Percentiles rank a stretch among this genome's conserved stretches.
Conservation (phyloP, 2,797 vertebrate genomes). For the Scleropages formosus region DNA sequence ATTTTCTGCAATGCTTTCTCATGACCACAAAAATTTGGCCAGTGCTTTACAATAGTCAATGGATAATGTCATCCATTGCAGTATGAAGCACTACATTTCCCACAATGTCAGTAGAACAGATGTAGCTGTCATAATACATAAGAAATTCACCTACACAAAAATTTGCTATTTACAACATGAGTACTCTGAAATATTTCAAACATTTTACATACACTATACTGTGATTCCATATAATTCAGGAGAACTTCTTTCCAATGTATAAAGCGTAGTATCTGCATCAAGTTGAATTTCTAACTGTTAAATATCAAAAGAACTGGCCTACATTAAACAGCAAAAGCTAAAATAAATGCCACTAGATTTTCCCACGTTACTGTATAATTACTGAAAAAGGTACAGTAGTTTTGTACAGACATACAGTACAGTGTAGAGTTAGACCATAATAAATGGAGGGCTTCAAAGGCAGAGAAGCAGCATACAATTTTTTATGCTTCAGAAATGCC, state of each 20-base stretch:
- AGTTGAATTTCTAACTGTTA: neutral
- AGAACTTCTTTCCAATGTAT: too few species aligned
- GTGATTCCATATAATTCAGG: neutral
- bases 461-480: neutral
- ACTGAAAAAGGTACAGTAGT: too few species aligned
- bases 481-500: neutral
- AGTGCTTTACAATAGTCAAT: neutral
- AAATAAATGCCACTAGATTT: too few species aligned
- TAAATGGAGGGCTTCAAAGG: neutral
- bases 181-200: neutral
- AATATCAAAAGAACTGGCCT: neutral
- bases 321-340: too few species aligned
- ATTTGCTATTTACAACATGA: neutral
- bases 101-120: constrained; percentile 2
- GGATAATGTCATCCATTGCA: neutral
- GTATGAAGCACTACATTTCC: neutral
- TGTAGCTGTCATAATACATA: too few species aligned
- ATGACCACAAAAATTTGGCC: neutral
- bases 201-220: neutral
- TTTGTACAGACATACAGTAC: neutral
- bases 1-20: neutral
- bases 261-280: too few species aligned
- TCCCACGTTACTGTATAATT: too few species aligned
- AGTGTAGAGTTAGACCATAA: neutral
- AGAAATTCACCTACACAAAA: too few species aligned